These are phyloP conservation scores for Drosophila pectinifera DNA, from an alignment of 1,140 invertebrate genomes.

Conservation along the genomic window DNA sequence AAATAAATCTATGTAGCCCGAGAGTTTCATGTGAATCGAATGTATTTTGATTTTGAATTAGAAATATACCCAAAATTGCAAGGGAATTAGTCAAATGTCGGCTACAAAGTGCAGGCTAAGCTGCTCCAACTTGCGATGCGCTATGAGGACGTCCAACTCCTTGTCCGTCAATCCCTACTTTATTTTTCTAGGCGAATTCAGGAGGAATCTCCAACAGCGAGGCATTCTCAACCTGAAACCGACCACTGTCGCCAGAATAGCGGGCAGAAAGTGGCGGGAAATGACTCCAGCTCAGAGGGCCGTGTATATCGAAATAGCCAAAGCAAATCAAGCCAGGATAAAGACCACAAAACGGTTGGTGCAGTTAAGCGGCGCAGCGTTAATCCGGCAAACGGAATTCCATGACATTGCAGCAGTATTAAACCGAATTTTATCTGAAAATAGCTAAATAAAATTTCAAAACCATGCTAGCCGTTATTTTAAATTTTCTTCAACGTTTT, in stretches of 20 bases:
- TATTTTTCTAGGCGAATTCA: constrained; percentile 38
- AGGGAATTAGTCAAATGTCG: constrained; percentile 1
- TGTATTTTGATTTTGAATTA: neutral
- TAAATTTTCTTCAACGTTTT: constrained; percentile 3
- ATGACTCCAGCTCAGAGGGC: constrained; percentile 44
- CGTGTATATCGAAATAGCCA: constrained; percentile 25
- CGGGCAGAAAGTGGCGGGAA: constrained; percentile 45
- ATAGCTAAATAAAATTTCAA: neutral
- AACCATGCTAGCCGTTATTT: neutral
- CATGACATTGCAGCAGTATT: neutral
- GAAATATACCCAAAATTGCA: neutral
- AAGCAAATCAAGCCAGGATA: constrained; percentile 13
- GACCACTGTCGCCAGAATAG: constrained; percentile 12
- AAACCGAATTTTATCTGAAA: no score
- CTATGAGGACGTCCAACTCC: neutral
- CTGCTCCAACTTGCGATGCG: neutral
- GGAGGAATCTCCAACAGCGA: constrained; percentile 22
- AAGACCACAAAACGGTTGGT: neutral
- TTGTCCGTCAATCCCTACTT: constrained; percentile 39
- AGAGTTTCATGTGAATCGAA: constrained; percentile 15
- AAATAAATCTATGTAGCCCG: constrained; percentile 35
- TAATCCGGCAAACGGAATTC: no score
- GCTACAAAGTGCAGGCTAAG: neutral
- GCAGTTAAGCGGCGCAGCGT: neutral
- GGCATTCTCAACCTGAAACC: constrained; percentile 19